A percentile compares a stretch with the other conserved stretches of the same genome.
Conservation (phyloP, 2,888 invertebrate species). For the Drosophila kanekoi region DNA sequence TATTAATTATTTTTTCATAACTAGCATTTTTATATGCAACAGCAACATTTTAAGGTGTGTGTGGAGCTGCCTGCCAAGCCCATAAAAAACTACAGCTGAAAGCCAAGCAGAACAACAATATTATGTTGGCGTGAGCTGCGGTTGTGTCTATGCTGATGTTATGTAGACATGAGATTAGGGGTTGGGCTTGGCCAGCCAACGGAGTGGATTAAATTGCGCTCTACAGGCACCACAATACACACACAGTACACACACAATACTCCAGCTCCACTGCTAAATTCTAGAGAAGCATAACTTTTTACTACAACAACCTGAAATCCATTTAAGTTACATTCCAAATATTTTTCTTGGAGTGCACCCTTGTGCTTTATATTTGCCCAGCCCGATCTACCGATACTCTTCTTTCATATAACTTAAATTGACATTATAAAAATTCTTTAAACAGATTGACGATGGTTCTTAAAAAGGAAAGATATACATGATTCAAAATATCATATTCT, state of each 20-base stretch:
- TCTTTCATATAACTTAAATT: too few species aligned
- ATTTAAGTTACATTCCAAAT: constrained; percentile 36
- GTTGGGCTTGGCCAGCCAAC: constrained; percentile 33
- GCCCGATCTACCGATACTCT: background rate
- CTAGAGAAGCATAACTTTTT: background rate
- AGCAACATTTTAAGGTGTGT: constrained; percentile 48
- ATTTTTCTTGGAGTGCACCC: constrained; percentile 6
- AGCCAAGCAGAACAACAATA: constrained; percentile 42
- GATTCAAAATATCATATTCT: too few species aligned
- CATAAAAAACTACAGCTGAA: constrained; percentile 29
- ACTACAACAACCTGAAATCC: constrained; percentile 23
- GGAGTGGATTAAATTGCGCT: constrained; percentile 33
- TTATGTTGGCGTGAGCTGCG: constrained; percentile 63
- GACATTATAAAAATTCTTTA: too few species aligned
- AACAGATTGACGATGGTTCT: too few species aligned
- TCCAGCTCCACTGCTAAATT: constrained; percentile 1
- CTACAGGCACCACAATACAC: constrained; percentile 3
- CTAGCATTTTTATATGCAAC: background rate
- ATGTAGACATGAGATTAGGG: constrained; percentile 49
- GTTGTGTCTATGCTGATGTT: constrained; percentile 60
- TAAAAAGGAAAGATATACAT: too few species aligned
- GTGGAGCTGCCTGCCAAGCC: constrained; percentile 44
- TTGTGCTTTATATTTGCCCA: constrained; percentile 1
- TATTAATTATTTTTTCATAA: constrained; percentile 32
- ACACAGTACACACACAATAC: background rate